Evolutionary conservation across 2,797 vertebrate species (phyloP), one percentile per base, ranked within the genome.

Genomic region (Phyllotis vaccarum): DNA sequence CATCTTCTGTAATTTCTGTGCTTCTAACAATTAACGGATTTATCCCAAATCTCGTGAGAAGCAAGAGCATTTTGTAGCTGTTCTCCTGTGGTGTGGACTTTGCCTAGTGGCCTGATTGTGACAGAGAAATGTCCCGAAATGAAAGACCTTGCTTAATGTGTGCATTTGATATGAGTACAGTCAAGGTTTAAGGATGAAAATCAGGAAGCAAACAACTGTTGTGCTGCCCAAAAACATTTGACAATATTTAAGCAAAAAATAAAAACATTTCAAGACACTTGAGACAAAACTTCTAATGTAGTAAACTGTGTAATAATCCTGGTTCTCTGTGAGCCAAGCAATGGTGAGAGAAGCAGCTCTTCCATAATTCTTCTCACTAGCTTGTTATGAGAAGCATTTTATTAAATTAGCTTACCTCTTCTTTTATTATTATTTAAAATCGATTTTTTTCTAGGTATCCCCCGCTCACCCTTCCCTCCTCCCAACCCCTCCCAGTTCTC

Each of bases 251-350:
- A 29, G 10, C 16, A 46, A 89, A 68, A 37, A 80, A 79, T 22
- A 82, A 79, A 92, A 54, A 78, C 12, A n/a, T 56, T 52, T 95
- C 43, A 80, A 94, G 81, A 83, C 70, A 89, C 76, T 9, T 87
- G 6, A 22, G 6, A 19, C 6, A 91, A 85, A 80, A 54, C 27
- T 49, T 92, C 49, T 88, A 22, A 8, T 62, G 22, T 21, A 56
- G 10, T 79, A 0, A 34, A 64, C 49, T 66, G 31, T 17, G 40
- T 56, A 92, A 88, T 92, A 24, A 90, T 40, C 16, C 56, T 7
- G 29, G 5, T 54, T 37, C 54, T 49, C 13, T 37, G 66, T 89
- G 56, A 95, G 58, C 70, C 72, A 76, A 93, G 72, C n/a, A 21
- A 9, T 86, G 11, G 2, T 46, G 92, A 92, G 58, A 74, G 34